These are phyloP conservation scores for Melipona beecheii DNA, from an alignment of 2,888 invertebrate species.

Conservation along the genomic window DNA sequence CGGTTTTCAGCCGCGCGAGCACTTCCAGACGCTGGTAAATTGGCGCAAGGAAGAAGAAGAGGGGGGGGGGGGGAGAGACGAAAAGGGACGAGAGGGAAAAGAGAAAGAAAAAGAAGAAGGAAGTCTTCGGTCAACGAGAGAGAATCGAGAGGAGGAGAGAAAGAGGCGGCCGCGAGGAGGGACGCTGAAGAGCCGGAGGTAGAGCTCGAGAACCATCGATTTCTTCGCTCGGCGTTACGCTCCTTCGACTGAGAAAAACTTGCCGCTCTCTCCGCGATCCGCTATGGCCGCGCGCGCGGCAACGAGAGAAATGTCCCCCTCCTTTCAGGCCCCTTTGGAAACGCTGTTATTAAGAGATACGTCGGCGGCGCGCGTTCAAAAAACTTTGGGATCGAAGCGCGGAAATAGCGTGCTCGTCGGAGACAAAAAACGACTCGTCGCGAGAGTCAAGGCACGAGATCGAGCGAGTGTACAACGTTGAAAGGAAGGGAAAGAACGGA, in stretches of 20 bases:
- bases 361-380: neutral
- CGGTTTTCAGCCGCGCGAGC: conserved; percentile 64
- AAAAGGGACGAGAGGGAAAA: too few species aligned
- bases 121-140: conserved; percentile 41
- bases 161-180: conserved; percentile 24
- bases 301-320: conserved; percentile 13
- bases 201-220: conserved; percentile 67
- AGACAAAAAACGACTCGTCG: too few species aligned
- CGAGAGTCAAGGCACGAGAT: too few species aligned
- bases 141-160: conserved; percentile 33
- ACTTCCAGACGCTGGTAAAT: conserved; percentile 71
- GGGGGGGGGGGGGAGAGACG: conserved; percentile 27
- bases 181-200: conserved; percentile 15
- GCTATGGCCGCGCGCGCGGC: conserved; percentile 24
- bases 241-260: conserved; percentile 68
- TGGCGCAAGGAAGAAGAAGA: conserved; percentile 46
- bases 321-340: neutral
- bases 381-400: neutral
- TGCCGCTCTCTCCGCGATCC: conserved; percentile 45
- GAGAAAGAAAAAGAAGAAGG: conserved; percentile 45
- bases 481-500: too few species aligned
- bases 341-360: conserved; percentile 11
- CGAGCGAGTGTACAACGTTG: too few species aligned
- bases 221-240: conserved; percentile 74
- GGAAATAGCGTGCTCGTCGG: too few species aligned